Percentiles rank a stretch among this genome's conserved stretches.
Evolutionary conservation across 2,888 invertebrate genomes (phyloP).

Genomic region (Macrophya annulata): DNA sequence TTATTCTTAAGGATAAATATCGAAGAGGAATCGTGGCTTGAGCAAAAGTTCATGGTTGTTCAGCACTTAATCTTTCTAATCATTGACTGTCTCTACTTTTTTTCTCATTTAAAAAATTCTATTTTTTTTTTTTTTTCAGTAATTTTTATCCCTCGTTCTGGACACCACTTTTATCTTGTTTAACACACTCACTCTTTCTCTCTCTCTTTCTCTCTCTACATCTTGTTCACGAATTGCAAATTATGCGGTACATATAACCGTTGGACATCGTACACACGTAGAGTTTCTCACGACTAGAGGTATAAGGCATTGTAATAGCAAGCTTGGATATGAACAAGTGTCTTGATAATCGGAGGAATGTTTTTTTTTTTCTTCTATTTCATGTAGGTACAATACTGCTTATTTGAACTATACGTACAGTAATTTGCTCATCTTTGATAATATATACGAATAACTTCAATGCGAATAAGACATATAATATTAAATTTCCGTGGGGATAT

Average conservation of each 20-base stretch:
- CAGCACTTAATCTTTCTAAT: conserved; percentile 47
- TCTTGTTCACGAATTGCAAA: neutral
- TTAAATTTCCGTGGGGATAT: neutral
- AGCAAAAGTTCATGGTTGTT: conserved; percentile 52
- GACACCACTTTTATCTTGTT: neutral
- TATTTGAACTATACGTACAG: neutral
- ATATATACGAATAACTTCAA: no score
- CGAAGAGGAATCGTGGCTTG: conserved; percentile 42
- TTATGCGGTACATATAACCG: neutral
- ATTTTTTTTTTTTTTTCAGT: neutral
- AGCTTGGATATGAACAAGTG: neutral
- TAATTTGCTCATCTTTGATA: neutral
- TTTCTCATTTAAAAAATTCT: neutral
- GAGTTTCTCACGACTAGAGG: neutral
- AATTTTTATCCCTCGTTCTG: conserved; percentile 12
- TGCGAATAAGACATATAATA: neutral
- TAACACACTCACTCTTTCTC: neutral
- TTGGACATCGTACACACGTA: neutral
- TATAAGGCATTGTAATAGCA: neutral
- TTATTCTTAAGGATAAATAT: conserved; percentile 51
- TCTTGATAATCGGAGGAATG: neutral
- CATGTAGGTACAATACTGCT: neutral
- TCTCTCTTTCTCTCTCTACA: neutral
- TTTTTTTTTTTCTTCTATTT: neutral
- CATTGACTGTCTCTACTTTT: conserved; percentile 8